Evolutionary conservation across 2,797 vertebrate species (phyloP).

Genomic region (Ciconia nigra): DNA sequence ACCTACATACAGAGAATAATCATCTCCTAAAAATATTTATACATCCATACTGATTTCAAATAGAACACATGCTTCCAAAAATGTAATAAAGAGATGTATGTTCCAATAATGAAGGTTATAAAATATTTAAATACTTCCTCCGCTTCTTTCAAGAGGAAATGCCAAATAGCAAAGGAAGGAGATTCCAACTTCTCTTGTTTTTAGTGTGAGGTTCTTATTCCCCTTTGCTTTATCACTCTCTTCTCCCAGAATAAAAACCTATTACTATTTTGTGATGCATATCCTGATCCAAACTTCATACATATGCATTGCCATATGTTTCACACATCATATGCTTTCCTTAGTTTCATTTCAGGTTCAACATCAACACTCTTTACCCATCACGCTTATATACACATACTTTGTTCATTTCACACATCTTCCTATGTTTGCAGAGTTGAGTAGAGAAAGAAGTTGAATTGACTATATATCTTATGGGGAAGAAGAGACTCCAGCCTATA

Average conservation of each 20-base stretch:
- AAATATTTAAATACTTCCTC: slow-evolving; percentile 60
- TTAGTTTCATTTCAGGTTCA: slow-evolving; percentile 70
- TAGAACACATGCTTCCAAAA: slow-evolving; percentile 48
- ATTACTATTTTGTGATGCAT: slow-evolving; percentile 66
- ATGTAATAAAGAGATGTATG: slow-evolving; percentile 42
- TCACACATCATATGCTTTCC: slow-evolving; percentile 70
- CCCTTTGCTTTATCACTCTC: slow-evolving; percentile 56
- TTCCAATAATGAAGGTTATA: slow-evolving; percentile 58
- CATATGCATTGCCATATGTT: slow-evolving; percentile 78
- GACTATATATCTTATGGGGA: not conserved
- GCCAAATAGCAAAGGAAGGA: slow-evolving; percentile 54
- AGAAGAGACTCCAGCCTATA: not conserved
- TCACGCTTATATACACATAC: slow-evolving; percentile 69
- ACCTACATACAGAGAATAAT: slow-evolving; percentile 58
- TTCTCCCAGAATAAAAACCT: slow-evolving; percentile 62
- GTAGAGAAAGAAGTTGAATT: slow-evolving; percentile 5
- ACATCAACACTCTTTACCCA: slow-evolving; percentile 68
- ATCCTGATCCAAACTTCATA: slow-evolving; percentile 68
- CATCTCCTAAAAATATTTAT: slow-evolving; percentile 57
- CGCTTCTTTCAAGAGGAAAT: slow-evolving; percentile 50
- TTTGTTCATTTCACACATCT: slow-evolving; percentile 70
- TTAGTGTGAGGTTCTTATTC: slow-evolving; percentile 63
- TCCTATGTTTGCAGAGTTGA: slow-evolving; percentile 58
- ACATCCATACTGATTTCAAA: slow-evolving; percentile 32
- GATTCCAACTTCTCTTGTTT: slow-evolving; percentile 66